Base-by-base conservation (phyloP, 2,113 vertebrate genomes). In the Perca fluviatilis region DNA sequence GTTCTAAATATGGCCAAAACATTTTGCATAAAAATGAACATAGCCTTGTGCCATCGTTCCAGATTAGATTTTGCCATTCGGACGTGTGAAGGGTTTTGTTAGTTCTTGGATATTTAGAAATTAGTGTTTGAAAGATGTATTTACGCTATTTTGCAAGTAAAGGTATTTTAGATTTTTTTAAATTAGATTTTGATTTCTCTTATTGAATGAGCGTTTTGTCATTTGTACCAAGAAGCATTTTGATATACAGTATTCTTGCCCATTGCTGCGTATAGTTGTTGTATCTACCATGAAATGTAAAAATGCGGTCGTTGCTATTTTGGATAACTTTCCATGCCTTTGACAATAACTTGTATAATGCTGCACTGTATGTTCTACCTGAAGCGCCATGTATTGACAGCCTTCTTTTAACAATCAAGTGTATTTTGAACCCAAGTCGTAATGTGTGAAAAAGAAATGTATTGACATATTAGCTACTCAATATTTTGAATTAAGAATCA, bases 241-340 rank as follows among this genome's bases (percentile, higher is more conserved):
- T 79, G 64, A 76, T 86, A 84, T 51, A 25, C 83, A 80, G 71
- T 82, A 68, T 83, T 62, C 58, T 86, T 82, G 87, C 90, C 91
- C 92, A 86, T 90, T 95, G 92, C 95, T 95, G 96, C 94, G 93
- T 90, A 67, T 94, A 93, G 87, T 88, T 94, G 82, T 91, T 90
- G 80, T 92, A 95, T 94, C 84, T 95, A 95, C 95, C 91, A 91
- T 80, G 84, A 92, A 90, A 93, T 93, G 89, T 94, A 92, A 96
- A 94, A 95, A 91, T 91, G 95, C 88, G 92, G 90, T 96, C 95
- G 91, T 95, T 88, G 93, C 93, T 94, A 79, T 95, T 92, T 94
- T 81, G 79, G 75, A 88, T 87, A 69, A 43, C 47, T 85, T 86
- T 88, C 75, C 60, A 80, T 83, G 86, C 83, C 82, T 90, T 86